Percentiles rank a stretch among this genome's conserved stretches.
These are phyloP conservation scores for Squalus acanthias DNA, from an alignment of 2,797 vertebrate species.

Conservation along the genomic window DNA sequence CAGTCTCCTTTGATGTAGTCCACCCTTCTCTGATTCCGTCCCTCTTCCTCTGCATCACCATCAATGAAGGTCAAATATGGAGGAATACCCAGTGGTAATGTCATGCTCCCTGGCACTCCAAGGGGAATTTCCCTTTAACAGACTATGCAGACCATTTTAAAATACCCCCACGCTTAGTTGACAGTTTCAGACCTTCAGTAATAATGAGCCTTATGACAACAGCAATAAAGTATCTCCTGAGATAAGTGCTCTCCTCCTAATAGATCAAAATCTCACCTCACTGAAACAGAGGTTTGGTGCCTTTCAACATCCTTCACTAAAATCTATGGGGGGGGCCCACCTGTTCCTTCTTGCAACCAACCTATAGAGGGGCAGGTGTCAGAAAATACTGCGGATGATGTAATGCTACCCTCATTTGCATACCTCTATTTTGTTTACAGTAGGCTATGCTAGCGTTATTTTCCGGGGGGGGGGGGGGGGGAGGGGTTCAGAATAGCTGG, in stretches of 20 bases:
- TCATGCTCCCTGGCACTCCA: not conserved
- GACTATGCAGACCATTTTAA: not conserved
- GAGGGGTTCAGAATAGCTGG: not conserved
- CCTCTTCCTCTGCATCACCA: not conserved
- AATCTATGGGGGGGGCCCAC: not conserved
- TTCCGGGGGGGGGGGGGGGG: not conserved
- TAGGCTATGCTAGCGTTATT: not conserved
- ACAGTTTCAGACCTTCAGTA: not conserved
- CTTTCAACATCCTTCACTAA: not conserved
- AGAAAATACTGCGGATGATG: not conserved
- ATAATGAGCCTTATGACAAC: not conserved
- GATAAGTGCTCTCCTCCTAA: not conserved
- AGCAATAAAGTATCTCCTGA: not conserved
- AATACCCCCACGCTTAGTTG: not conserved
- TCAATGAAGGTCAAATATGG: not conserved
- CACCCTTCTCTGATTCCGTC: too few relatives aligned
- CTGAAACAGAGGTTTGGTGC: conserved; percentile 4
- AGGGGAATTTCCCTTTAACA: not conserved
- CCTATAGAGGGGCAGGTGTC: not conserved
- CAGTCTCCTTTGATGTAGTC: not conserved
- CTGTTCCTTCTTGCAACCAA: not conserved
- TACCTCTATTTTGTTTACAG: not conserved
- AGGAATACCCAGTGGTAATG: not conserved
- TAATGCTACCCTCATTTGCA: not conserved
- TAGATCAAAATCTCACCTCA: not conserved